Conservation (phyloP, 2,888 invertebrate genomes). For the Hofmannophila pseudospretella region DNA sequence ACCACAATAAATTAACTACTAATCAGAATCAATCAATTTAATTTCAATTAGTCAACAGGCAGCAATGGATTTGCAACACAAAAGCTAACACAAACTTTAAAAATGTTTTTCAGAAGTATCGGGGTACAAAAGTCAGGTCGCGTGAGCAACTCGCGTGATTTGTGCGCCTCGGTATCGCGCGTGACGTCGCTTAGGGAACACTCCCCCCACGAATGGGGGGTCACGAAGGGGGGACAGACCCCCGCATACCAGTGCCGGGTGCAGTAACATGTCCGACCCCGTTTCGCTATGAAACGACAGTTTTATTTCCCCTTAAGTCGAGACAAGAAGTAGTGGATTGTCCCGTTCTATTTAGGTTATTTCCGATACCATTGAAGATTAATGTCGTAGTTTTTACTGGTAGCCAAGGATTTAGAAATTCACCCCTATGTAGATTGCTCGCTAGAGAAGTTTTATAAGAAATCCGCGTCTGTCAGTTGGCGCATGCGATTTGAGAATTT, state of each 20-base stretch:
- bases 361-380: too few relatives aligned
- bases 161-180: slow-evolving; percentile 63
- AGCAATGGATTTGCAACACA: slow-evolving; percentile 18
- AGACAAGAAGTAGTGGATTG: slow-evolving; percentile 44
- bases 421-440: too few relatives aligned
- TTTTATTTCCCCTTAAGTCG: slow-evolving; percentile 58
- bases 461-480: too few relatives aligned
- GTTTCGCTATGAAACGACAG: slow-evolving; percentile 64
- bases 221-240: slow-evolving; percentile 31
- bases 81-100: slow-evolving; percentile 14
- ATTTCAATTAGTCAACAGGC: too few relatives aligned
- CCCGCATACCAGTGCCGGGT: slow-evolving; percentile 61
- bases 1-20: too few relatives aligned
- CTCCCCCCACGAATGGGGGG: slow-evolving; percentile 42
- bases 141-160: slow-evolving; percentile 70
- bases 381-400: too few relatives aligned
- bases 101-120: slow-evolving; percentile 28
- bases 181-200: slow-evolving; percentile 63
- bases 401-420: too few relatives aligned
- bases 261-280: slow-evolving; percentile 67
- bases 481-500: too few relatives aligned
- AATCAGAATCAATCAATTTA: too few relatives aligned
- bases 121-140: slow-evolving; percentile 39
- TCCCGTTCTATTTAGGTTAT: slow-evolving; percentile 13
- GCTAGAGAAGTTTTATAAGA: too few relatives aligned